A percentile compares a stretch with the other conserved stretches of the same genome.
Conservation (phyloP, 2,113 vertebrate species). For the Leucopsar rothschildi region DNA sequence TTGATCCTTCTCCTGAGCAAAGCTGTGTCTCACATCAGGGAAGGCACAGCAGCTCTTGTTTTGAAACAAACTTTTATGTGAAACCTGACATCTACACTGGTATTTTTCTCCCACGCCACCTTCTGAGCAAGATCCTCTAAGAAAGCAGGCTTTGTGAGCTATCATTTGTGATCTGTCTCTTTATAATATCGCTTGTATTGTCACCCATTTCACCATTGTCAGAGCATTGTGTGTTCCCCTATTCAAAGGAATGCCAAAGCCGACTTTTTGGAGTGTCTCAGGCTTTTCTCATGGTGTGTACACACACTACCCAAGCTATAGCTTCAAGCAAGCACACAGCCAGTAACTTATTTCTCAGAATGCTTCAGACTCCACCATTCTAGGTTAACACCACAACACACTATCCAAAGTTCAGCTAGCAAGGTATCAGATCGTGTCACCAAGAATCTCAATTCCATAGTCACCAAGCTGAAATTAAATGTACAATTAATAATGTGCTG, state of each 20-base stretch:
- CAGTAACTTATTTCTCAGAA: neutral
- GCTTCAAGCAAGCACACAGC: neutral
- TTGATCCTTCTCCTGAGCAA: neutral
- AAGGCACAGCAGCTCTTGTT: neutral
- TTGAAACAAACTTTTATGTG: neutral
- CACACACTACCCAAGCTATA: neutral
- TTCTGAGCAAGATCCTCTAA: neutral
- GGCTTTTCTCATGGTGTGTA: neutral
- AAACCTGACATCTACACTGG: neutral
- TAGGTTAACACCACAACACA: neutral
- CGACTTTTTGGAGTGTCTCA: neutral
- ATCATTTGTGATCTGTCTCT: neutral
- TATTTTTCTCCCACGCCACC: neutral
- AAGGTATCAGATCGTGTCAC: fast-evolving
- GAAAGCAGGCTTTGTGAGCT: neutral
- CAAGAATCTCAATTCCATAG: neutral
- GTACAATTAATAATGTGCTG: neutral
- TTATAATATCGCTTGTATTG: neutral
- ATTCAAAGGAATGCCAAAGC: neutral
- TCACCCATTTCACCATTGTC: neutral
- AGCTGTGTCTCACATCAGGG: neutral
- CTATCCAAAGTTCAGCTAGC: neutral
- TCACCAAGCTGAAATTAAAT: neutral
- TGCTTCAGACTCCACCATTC: neutral
- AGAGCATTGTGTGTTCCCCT: fast-evolving